Evolutionary conservation across 1,140 invertebrate genomes (phyloP).

Genomic region (Tribolium castaneum): DNA sequence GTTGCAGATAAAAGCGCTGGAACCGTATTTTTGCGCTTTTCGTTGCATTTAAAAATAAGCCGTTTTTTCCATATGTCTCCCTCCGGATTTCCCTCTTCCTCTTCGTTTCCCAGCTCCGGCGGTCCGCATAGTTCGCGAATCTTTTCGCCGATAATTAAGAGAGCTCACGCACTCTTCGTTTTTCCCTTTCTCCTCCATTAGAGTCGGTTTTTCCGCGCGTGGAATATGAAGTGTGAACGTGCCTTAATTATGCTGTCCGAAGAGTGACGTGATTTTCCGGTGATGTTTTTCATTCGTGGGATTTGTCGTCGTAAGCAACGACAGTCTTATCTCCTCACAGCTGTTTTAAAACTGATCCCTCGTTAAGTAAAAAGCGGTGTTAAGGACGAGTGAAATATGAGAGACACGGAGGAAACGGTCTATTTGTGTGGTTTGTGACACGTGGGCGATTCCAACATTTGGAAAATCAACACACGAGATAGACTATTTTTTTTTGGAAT

Average conservation of each 20-base stretch:
- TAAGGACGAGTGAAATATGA: conserved; percentile 22
- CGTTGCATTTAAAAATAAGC: too few relatives aligned
- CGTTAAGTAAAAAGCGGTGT: conserved; percentile 27
- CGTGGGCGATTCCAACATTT: not conserved
- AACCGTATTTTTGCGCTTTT: too few relatives aligned
- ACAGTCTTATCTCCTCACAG: conserved; percentile 4
- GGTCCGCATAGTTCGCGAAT: too few relatives aligned
- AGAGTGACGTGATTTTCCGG: conserved; percentile 22
- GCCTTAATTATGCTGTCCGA: conserved; percentile 38
- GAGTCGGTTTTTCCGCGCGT: not conserved
- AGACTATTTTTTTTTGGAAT: too few relatives aligned
- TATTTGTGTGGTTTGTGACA: conserved; percentile 10
- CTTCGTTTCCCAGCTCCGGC: too few relatives aligned
- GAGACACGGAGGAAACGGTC: conserved; percentile 12
- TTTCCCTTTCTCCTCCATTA: not conserved
- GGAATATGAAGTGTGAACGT: conserved; percentile 16
- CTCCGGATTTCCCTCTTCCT: too few relatives aligned
- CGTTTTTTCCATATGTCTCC: not conserved
- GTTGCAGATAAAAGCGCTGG: too few relatives aligned
- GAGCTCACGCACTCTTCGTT: too few relatives aligned
- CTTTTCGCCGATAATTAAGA: too few relatives aligned
- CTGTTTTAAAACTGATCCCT: conserved; percentile 30
- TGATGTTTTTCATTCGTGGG: not conserved
- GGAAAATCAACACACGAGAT: not conserved
- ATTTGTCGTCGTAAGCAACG: not conserved